These are phyloP conservation scores for Agapornis canus DNA, from an alignment of 2,797 vertebrate genomes.

Conservation along the genomic window DNA sequence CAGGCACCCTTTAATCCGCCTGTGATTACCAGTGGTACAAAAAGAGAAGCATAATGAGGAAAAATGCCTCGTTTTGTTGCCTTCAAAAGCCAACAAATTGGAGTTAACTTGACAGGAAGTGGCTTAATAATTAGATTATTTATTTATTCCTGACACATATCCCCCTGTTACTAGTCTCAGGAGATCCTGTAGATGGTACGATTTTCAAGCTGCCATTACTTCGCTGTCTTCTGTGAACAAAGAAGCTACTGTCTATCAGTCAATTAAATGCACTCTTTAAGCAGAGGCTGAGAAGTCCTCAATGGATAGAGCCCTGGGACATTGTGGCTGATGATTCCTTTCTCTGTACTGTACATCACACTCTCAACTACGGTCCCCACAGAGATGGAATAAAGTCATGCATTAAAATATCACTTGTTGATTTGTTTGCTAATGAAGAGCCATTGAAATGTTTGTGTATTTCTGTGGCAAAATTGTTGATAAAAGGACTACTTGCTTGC, in stretches of 20 bases:
- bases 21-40: constrained; percentile 88
- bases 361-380: constrained; percentile 83
- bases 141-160: constrained; percentile 91
- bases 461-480: constrained; percentile 85
- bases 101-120: constrained; percentile 93
- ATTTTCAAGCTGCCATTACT: constrained; percentile 90
- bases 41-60: constrained; percentile 89
- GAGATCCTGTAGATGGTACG: constrained; percentile 86
- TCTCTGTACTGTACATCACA: constrained; percentile 88
- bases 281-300: constrained; percentile 85
- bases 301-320: constrained; percentile 85
- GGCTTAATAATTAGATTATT: constrained; percentile 94
- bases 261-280: constrained; percentile 89
- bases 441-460: constrained; percentile 87
- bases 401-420: constrained; percentile 91
- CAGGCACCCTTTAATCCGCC: constrained; percentile 88
- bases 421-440: constrained; percentile 90
- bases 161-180: constrained; percentile 88
- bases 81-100: constrained; percentile 93
- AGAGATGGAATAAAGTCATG: constrained; percentile 87
- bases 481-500: constrained; percentile 81
- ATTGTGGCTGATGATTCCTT: constrained; percentile 84
- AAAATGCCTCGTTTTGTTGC: constrained; percentile 94
- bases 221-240: constrained; percentile 88
- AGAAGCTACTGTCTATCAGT: constrained; percentile 90